These are phyloP conservation scores for Hirtodrosophila confusa DNA, from an alignment of 2,888 invertebrate genomes.

Conservation along the genomic window DNA sequence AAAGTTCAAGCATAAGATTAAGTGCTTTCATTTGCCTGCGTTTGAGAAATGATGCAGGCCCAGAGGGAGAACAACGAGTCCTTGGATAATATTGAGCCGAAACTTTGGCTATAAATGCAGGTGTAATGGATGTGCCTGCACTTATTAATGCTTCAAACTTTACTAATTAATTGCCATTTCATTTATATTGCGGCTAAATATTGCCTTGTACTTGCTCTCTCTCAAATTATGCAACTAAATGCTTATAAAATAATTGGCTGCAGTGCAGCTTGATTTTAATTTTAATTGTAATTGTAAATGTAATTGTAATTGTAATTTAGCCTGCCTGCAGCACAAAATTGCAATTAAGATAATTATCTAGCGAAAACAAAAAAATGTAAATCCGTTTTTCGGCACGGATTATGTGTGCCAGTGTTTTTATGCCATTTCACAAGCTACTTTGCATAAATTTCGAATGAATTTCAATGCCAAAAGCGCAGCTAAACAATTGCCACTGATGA, in stretches of 20 bases:
- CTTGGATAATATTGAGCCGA: constrained; percentile 40
- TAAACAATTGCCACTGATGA: constrained; percentile 72
- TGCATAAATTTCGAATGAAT: constrained; percentile 77
- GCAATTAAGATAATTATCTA: constrained; percentile 81
- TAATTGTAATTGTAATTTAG: constrained; percentile 57
- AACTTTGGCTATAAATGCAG: constrained; percentile 65
- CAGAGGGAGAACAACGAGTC: constrained; percentile 3
- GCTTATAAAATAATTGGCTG: constrained; percentile 39
- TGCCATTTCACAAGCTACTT: constrained; percentile 55
- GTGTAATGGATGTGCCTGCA: constrained; percentile 72
- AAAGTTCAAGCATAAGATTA: constrained; percentile 78
- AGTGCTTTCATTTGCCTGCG: constrained; percentile 80
- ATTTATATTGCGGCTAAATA: constrained; percentile 65
- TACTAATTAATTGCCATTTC: constrained; percentile 74
- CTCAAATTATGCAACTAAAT: constrained; percentile 24
- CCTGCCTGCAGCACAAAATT: constrained; percentile 58
- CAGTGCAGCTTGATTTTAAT: constrained; percentile 46
- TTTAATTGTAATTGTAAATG: too few relatives aligned
- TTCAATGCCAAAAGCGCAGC: constrained; percentile 72
- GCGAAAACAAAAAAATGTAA: constrained; percentile 62
- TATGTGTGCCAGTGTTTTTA: constrained; percentile 48
- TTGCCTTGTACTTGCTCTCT: constrained; percentile 3
- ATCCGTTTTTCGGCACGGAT: constrained; percentile 48
- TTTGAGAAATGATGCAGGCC: constrained; percentile 76
- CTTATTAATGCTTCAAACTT: constrained; percentile 71